Evolutionary conservation across 2,113 vertebrate genomes (phyloP), one percentile per base, ranked within the genome.

Genomic region (Campylorhamphus procurvoides): DNA sequence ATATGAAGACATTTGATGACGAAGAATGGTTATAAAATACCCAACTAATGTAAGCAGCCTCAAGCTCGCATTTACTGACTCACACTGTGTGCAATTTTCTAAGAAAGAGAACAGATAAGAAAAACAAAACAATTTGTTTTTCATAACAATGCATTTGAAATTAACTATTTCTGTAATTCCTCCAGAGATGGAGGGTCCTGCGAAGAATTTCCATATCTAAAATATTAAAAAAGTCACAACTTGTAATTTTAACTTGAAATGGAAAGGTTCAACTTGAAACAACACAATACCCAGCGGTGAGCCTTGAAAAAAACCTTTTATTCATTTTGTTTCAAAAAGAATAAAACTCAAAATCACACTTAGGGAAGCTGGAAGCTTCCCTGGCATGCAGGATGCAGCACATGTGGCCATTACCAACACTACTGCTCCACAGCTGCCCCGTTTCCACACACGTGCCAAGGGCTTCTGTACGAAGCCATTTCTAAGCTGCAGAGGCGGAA

Each of bases 1-100:
- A 96, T 97, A 98, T 92, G 97, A 98, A 98, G 98, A 98, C 97
- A 94, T 98, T 89, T 97, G 95, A 93, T 96, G 97, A 92, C 82
- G 39, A 96, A 94, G 94, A 98, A 97, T 40, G 77, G 97, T 97
- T 97, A 97, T 95, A 96, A 98, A 98, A 98, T 84, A 97, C 84
- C 93, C 77, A 87, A 93, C 84, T 82, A 96, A 19, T 91, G 88
- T 86, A 92, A 97, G 78, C 78, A 97, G 60, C 92, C 79, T 92
- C 84, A 58, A 94, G 96, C 83, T 96, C 91, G 94, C 89, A 90
- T 87, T 97, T 91, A 95, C 78, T 93, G 94, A 94, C 80, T 95
- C 87, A 69, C 74, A 71, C 89, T 87, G 81, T 72, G 79, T 94
- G 81, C 84, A 89, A 94, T 97, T 97, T 95, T 96, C 94, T 80